Evolutionary conservation across 2,797 vertebrate species (phyloP).

Genomic region (Perodicticus potto): DNA sequence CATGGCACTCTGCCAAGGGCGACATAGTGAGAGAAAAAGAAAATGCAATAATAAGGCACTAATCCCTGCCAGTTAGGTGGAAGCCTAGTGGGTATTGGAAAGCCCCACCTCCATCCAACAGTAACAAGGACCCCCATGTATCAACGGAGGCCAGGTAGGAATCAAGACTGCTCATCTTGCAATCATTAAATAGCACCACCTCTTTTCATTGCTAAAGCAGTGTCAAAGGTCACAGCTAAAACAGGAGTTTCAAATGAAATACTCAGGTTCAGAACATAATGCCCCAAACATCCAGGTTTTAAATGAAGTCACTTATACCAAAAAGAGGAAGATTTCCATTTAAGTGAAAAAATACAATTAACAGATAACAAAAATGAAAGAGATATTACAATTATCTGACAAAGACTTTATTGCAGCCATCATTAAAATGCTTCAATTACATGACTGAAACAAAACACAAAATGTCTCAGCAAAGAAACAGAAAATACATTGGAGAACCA

Average conservation of each 20-base stretch:
- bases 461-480: slow-evolving; percentile 17
- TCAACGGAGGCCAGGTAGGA: not conserved
- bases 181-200: not conserved
- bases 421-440: not conserved
- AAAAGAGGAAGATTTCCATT: slow-evolving; percentile 30
- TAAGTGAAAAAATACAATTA: slow-evolving; percentile 30
- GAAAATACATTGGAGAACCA: slow-evolving; percentile 1
- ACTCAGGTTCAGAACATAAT: not conserved
- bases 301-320: not conserved
- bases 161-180: not conserved
- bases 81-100: not conserved
- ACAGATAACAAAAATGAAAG: slow-evolving; percentile 10
- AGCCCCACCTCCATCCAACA: not conserved
- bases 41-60: not conserved
- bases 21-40: too few species aligned
- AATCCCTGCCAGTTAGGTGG: not conserved
- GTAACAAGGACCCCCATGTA: not conserved
- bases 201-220: not conserved
- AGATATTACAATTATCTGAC: slow-evolving; percentile 34
- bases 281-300: not conserved
- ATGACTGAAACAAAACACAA: slow-evolving; percentile 39
- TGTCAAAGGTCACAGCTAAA: not conserved
- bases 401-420: slow-evolving; percentile 54
- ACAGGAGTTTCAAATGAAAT: not conserved
- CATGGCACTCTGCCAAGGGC: too few species aligned